Evolutionary conservation across 1,140 invertebrate species (phyloP).

Genomic region (Cyphomyrmex costatus): DNA sequence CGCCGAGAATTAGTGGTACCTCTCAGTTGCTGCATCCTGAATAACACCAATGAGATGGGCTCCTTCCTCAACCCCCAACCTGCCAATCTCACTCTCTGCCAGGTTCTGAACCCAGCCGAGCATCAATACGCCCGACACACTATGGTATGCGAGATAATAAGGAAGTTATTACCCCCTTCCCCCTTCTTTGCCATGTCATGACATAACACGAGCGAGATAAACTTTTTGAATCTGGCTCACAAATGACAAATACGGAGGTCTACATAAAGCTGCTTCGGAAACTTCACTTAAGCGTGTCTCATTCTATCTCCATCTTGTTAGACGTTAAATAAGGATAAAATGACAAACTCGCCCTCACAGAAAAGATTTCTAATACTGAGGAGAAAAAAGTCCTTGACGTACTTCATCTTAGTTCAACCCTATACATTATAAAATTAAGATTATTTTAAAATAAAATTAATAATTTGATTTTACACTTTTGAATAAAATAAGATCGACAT

Average conservation of each 20-base stretch:
- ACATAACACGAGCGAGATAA: background rate
- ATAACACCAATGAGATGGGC: slow-evolving; percentile 88
- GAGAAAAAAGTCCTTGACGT: no score
- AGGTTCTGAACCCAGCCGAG: slow-evolving; percentile 89
- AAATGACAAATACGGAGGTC: background rate
- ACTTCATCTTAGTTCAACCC: no score
- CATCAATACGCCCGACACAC: slow-evolving; percentile 89
- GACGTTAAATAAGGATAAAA: no score
- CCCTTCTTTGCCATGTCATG: background rate
- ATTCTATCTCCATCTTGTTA: no score
- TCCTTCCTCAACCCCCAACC: slow-evolving; percentile 93
- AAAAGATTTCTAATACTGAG: no score
- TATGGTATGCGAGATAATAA: slow-evolving; percentile 84
- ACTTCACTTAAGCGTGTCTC: no score
- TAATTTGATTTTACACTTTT: no score
- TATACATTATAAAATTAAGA: no score
- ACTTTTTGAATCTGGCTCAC: slow-evolving; percentile 15
- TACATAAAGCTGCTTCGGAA: background rate
- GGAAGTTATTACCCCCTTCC: slow-evolving; percentile 57
- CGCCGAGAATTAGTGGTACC: slow-evolving; percentile 91
- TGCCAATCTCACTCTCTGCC: slow-evolving; percentile 90
- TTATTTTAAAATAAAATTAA: no score
- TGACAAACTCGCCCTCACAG: no score
- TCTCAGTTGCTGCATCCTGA: slow-evolving; percentile 92
- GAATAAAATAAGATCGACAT: no score